A percentile compares a stretch with the other conserved stretches of the same genome.
These are phyloP conservation scores for Toxonevra muliebris DNA, from an alignment of 2,888 invertebrate genomes.

Conservation along the genomic window DNA sequence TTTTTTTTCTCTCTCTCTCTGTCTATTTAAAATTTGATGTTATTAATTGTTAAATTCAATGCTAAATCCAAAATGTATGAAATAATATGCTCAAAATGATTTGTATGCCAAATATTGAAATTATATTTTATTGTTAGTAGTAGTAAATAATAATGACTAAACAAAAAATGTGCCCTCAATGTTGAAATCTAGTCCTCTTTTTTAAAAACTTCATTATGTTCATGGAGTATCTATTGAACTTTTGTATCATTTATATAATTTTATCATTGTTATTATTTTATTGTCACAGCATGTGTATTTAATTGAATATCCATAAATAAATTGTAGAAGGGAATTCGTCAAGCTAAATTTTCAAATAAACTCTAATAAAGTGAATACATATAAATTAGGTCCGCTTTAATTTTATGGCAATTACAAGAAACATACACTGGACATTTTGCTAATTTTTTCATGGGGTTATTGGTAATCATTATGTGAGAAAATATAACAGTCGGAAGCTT, in stretches of 20 bases:
- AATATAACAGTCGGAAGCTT: no score
- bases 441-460: no score
- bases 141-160: background rate
- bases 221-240: background rate
- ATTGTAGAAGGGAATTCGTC: constrained; percentile 5
- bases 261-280: constrained; percentile 13
- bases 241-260: constrained; percentile 12
- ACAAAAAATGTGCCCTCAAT: background rate
- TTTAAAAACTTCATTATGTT: constrained; percentile 6
- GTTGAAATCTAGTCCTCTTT: constrained; percentile 13
- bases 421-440: no score
- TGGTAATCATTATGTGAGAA: no score
- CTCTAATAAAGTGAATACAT: background rate
- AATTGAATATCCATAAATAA: background rate
- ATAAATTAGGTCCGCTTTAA: no score
- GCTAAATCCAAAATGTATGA: constrained; percentile 13
- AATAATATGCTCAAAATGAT: constrained; percentile 41
- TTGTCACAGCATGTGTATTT: background rate
- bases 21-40: constrained; percentile 13
- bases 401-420: no score
- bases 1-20: constrained; percentile 14
- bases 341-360: background rate
- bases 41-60: constrained; percentile 17
- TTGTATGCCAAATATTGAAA: constrained; percentile 34
- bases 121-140: no score